Percentiles rank a stretch among this genome's conserved stretches.
Conservation (phyloP, 2,888 invertebrate species). For the Bembecia ichneumoniformis region DNA sequence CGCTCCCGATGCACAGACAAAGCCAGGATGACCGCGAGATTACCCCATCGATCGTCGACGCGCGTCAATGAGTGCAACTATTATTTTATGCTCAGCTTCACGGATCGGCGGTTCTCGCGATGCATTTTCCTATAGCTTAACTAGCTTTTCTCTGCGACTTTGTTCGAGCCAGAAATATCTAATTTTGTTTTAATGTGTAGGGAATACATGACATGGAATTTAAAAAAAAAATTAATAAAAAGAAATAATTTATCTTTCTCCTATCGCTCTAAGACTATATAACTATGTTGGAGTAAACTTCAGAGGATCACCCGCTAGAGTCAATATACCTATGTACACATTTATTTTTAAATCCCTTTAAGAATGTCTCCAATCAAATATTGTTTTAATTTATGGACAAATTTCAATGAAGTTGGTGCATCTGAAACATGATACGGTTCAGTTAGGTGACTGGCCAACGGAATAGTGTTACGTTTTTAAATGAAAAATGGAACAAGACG, state of each 20-base stretch:
- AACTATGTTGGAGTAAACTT: too few relatives aligned
- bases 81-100: conserved; percentile 53
- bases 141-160: conserved; percentile 32
- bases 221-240: too few relatives aligned
- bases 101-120: conserved; percentile 42
- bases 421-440: conserved; percentile 1
- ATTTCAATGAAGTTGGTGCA: neutral
- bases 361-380: too few relatives aligned
- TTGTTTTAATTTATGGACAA: too few relatives aligned
- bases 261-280: too few relatives aligned
- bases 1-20: conserved; percentile 40
- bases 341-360: too few relatives aligned
- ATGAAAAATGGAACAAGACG: conserved; percentile 47
- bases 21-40: conserved; percentile 56
- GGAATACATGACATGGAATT: too few relatives aligned
- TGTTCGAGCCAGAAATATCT: conserved; percentile 19
- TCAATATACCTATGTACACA: too few relatives aligned
- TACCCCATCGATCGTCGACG: conserved; percentile 55
- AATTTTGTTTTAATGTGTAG: too few relatives aligned
- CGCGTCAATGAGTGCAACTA: conserved; percentile 57
- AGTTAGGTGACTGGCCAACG: neutral
- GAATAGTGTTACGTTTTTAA: conserved; percentile 15
- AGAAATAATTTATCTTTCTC: too few relatives aligned
- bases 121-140: conserved; percentile 47
- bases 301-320: neutral